Evolutionary conservation across 2,888 invertebrate species (phyloP).

Genomic region (Neoaliturus tenellus): DNA sequence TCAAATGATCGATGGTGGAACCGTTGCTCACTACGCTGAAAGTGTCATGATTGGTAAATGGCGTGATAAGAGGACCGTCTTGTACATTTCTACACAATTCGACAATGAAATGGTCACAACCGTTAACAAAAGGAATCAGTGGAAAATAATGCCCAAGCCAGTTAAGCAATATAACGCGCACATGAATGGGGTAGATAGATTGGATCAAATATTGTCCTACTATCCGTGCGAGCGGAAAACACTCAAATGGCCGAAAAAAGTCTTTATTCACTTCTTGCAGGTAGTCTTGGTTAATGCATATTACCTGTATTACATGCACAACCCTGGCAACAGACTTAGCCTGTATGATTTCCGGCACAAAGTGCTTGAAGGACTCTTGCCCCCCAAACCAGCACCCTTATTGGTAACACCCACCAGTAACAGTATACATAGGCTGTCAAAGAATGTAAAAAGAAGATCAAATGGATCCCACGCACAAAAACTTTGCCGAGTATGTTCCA

Average conservation of each 20-base stretch:
- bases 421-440: constrained; percentile 2
- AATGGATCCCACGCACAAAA: background rate
- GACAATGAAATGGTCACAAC: constrained; percentile 45
- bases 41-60: constrained; percentile 52
- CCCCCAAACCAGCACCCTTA: background rate
- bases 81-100: constrained; percentile 53
- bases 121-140: constrained; percentile 43
- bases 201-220: constrained; percentile 58
- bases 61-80: constrained; percentile 58
- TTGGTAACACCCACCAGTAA: background rate
- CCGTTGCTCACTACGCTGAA: constrained; percentile 46
- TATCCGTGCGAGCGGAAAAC: constrained; percentile 55
- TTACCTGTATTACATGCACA: constrained; percentile 45
- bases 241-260: constrained; percentile 59
- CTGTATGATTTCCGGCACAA: constrained; percentile 58
- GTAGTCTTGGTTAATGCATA: constrained; percentile 59
- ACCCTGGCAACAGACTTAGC: constrained; percentile 28
- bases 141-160: constrained; percentile 44
- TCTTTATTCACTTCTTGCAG: constrained; percentile 59
- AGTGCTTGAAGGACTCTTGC: constrained; percentile 49
- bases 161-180: constrained; percentile 51
- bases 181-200: constrained; percentile 55
- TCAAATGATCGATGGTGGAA: constrained; percentile 46
- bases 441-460: constrained; percentile 6
- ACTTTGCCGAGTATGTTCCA: constrained; percentile 60